phyloP scores from a whole-genome alignment of 1,140 invertebrate genomes.

The Leptinotarsa lineolata region DNA sequence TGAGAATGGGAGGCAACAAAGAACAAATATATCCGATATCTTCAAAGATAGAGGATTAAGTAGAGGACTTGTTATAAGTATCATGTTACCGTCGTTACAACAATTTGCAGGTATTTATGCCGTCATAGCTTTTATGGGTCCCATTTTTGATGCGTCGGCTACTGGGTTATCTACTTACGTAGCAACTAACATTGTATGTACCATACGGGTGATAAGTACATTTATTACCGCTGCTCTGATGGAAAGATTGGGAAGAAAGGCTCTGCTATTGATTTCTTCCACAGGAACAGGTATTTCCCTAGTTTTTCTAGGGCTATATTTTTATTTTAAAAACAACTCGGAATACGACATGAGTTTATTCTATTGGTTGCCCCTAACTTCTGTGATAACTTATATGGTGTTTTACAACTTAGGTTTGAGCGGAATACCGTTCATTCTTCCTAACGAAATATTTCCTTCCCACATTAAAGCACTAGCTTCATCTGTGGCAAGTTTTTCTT shows the following conservation, averaged over 20 bases:
- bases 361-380: slow-evolving; percentile 49
- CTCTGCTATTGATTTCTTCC: slow-evolving; percentile 72
- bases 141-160: slow-evolving; percentile 73
- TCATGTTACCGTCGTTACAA: slow-evolving; percentile 83
- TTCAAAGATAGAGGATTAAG: slow-evolving; percentile 56
- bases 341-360: slow-evolving; percentile 38
- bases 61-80: slow-evolving; percentile 73
- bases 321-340: slow-evolving; percentile 46
- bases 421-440: slow-evolving; percentile 81
- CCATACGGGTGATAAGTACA: slow-evolving; percentile 76
- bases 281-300: slow-evolving; percentile 60
- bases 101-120: slow-evolving; percentile 86
- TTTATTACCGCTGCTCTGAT: slow-evolving; percentile 73
- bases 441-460: slow-evolving; percentile 80
- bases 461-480: slow-evolving; percentile 76
- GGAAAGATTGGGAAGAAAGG: slow-evolving; percentile 73
- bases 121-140: slow-evolving; percentile 78
- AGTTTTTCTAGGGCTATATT: slow-evolving; percentile 46
- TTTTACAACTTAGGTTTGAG: slow-evolving; percentile 66
- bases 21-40: slow-evolving; percentile 28
- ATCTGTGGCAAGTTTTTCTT: slow-evolving; percentile 72
- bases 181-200: slow-evolving; percentile 75
- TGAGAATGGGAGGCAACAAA: slow-evolving; percentile 47
- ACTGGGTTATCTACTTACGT: slow-evolving; percentile 61
- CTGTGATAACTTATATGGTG: slow-evolving; percentile 46